Evolutionary conservation across 2,113 vertebrate species (phyloP).

Genomic region (Aphyosemion australe): DNA sequence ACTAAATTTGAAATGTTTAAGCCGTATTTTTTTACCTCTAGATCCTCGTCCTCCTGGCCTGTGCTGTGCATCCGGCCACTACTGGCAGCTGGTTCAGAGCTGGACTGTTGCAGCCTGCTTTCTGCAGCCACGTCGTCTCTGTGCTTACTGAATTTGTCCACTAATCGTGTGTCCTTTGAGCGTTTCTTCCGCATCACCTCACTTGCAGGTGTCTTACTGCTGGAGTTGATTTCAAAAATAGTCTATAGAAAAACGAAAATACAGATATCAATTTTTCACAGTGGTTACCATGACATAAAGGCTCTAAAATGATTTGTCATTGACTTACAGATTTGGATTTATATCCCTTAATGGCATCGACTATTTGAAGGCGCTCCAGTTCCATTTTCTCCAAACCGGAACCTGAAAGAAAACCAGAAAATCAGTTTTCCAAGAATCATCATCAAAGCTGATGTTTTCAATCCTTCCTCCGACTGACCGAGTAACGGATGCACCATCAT

Average conservation of each 20-base stretch:
- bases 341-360: slow-evolving; percentile 89
- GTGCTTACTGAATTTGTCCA: slow-evolving; percentile 82
- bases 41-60: slow-evolving; percentile 51
- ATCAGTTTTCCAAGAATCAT: neutral
- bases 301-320: neutral
- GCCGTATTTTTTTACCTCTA: slow-evolving; percentile 57
- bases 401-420: slow-evolving; percentile 74
- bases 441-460: neutral
- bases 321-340: slow-evolving; percentile 87
- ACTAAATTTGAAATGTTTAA: neutral
- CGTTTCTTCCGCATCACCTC: slow-evolving; percentile 90
- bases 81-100: neutral
- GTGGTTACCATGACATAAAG: neutral
- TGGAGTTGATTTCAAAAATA: slow-evolving; percentile 96
- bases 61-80: neutral
- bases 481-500: slow-evolving; percentile 90
- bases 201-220: slow-evolving; percentile 82
- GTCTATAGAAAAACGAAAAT: slow-evolving; percentile 76
- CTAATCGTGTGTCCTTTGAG: slow-evolving; percentile 76
- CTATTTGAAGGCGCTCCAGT: slow-evolving; percentile 86
- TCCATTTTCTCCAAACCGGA: slow-evolving; percentile 83
- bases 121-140: slow-evolving; percentile 68
- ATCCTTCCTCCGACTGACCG: slow-evolving; percentile 75
- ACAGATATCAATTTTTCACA: neutral
- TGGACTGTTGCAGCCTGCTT: slow-evolving; percentile 20